Evolutionary conservation across 2,888 invertebrate species (phyloP).

Genomic region (Drosophila borealis): DNA sequence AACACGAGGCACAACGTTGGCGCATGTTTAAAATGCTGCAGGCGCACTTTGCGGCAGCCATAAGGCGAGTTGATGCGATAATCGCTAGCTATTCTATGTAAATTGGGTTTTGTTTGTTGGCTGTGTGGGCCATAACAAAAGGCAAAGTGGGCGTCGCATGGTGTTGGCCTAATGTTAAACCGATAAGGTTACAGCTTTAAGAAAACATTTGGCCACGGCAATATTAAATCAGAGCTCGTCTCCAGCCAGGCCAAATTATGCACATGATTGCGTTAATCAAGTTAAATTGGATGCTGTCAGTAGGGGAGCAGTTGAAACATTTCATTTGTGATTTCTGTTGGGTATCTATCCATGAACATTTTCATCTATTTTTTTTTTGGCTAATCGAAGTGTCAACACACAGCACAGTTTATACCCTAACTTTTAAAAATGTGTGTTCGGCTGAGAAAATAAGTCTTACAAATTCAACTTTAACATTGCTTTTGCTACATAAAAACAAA

Average conservation of each 20-base stretch:
- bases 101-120: constrained; percentile 57
- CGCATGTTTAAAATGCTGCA: constrained; percentile 67
- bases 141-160: constrained; percentile 20
- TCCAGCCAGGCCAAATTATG: constrained; percentile 43
- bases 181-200: constrained; percentile 46
- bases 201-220: constrained; percentile 19
- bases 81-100: constrained; percentile 73
- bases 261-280: constrained; percentile 66
- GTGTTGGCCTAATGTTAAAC: constrained; percentile 37
- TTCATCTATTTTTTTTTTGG: constrained; percentile 9
- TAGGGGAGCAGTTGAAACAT: constrained; percentile 29
- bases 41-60: constrained; percentile 56
- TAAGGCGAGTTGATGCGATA: constrained; percentile 56
- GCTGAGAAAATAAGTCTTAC: neutral
- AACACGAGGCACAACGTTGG: constrained; percentile 21
- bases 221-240: constrained; percentile 33
- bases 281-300: constrained; percentile 53
- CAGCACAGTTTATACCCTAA: neutral
- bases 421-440: no score
- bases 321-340: constrained; percentile 41
- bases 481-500: neutral
- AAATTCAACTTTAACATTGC: neutral
- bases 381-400: constrained; percentile 40
- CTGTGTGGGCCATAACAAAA: constrained; percentile 39
- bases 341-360: constrained; percentile 9